These are phyloP conservation scores for Caligus rogercresseyi DNA, from an alignment of 1,140 invertebrate genomes.

Conservation along the genomic window DNA sequence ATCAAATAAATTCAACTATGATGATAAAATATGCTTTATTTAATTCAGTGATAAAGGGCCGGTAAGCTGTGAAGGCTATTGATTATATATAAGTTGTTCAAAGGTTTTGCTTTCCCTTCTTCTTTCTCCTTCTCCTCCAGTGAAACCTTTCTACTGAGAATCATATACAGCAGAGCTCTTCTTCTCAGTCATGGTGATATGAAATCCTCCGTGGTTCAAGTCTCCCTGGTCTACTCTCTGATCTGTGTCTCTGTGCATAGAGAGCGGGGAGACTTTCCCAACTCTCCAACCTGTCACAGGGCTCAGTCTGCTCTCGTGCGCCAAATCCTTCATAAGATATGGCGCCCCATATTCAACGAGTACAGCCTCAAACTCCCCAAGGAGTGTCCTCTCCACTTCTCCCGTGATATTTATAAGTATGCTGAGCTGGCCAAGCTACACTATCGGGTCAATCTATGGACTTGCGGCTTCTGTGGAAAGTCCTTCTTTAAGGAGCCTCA, in stretches of 20 bases:
- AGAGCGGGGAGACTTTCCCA: not conserved
- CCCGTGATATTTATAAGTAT: slow-evolving; percentile 62
- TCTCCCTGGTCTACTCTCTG: not conserved
- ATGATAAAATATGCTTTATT: no score
- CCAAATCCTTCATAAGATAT: slow-evolving; percentile 39
- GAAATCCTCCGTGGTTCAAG: not conserved
- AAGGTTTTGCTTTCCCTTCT: no score
- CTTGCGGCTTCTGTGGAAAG: slow-evolving; percentile 75
- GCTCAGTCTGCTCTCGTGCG: slow-evolving; percentile 9
- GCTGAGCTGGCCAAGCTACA: slow-evolving; percentile 62
- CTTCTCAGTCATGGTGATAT: not conserved
- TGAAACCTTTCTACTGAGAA: no score
- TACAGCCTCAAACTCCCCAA: slow-evolving; percentile 61
- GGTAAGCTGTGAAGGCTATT: no score
- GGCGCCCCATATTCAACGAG: slow-evolving; percentile 66
- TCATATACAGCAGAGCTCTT: no score
- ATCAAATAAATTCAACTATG: no score
- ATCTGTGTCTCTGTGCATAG: not conserved
- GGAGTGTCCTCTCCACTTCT: slow-evolving; percentile 71
- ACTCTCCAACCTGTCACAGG: not conserved
- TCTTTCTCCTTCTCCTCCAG: no score
- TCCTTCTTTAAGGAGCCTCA: slow-evolving; percentile 72
- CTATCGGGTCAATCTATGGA: slow-evolving; percentile 66
- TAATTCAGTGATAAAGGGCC: no score
- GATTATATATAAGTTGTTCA: no score